These are phyloP conservation scores for Gadus macrocephalus DNA, from an alignment of 2,113 vertebrate genomes.

Conservation along the genomic window DNA sequence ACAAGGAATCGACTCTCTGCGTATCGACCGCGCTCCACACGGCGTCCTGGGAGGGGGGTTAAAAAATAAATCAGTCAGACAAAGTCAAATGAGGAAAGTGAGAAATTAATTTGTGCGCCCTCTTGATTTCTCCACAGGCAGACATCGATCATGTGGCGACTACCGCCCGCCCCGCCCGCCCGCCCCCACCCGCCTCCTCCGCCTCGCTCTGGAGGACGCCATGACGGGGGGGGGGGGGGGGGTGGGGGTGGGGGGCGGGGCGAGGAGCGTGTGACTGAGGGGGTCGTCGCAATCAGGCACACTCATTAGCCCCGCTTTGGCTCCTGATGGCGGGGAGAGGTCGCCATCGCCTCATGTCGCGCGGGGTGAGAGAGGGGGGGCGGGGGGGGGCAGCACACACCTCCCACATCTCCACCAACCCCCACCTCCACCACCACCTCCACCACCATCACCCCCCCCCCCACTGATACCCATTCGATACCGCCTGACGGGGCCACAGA, in stretches of 20 bases:
- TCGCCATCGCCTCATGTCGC: slow-evolving; percentile 16
- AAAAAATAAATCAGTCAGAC: slow-evolving; percentile 66
- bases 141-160: slow-evolving; percentile 70
- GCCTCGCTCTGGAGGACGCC: slow-evolving; percentile 60
- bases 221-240: slow-evolving; percentile 36
- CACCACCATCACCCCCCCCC: background rate
- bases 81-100: slow-evolving; percentile 73
- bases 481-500: too few species aligned
- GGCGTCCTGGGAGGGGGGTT: slow-evolving; percentile 48
- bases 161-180: slow-evolving; percentile 25
- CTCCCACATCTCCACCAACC: background rate
- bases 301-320: slow-evolving; percentile 68
- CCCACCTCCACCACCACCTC: slow-evolving; percentile 32
- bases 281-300: slow-evolving; percentile 70
- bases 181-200: background rate
- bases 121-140: slow-evolving; percentile 74
- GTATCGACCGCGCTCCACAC: background rate
- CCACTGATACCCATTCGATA: too few species aligned
- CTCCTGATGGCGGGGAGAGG: slow-evolving; percentile 65
- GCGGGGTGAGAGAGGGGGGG: slow-evolving; percentile 40
- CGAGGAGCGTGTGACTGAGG: slow-evolving; percentile 63
- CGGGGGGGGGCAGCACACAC: slow-evolving; percentile 34
- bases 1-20: background rate
- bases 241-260: slow-evolving; percentile 7
- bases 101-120: slow-evolving; percentile 74